Percentiles rank a stretch among this genome's conserved stretches.
Conservation (phyloP, 2,888 invertebrate species). For the Eupithecia inturbata region DNA sequence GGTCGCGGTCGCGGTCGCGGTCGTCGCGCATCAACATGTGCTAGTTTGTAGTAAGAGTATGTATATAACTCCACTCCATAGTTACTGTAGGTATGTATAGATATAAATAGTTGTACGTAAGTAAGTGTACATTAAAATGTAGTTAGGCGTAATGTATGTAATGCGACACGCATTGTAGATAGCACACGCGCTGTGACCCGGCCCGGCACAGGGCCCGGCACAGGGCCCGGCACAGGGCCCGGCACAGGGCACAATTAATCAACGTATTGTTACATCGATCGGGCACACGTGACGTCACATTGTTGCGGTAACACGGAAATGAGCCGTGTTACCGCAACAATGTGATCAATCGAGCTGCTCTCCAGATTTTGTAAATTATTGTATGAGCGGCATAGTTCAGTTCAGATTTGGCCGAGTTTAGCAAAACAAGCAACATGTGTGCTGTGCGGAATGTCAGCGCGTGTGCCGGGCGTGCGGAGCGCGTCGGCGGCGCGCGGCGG, state of each 20-base stretch:
- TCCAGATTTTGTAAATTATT: constrained; percentile 12
- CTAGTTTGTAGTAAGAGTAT: constrained; percentile 39
- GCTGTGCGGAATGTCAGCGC: not conserved
- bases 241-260: constrained; percentile 20
- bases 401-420: not conserved
- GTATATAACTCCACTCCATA: constrained; percentile 41
- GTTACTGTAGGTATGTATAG: constrained; percentile 34
- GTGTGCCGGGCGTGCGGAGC: not conserved
- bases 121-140: constrained; percentile 38
- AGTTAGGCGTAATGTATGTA: constrained; percentile 34
- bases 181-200: constrained; percentile 29
- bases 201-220: not conserved
- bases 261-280: constrained; percentile 31
- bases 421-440: not conserved
- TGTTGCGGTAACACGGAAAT: not conserved
- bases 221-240: too few relatives aligned
- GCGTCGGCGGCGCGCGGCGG: not conserved
- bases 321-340: too few relatives aligned
- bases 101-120: constrained; percentile 20
- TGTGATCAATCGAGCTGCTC: not conserved
- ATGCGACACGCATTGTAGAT: constrained; percentile 37
- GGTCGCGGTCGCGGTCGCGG: too few relatives aligned
- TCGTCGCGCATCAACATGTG: not conserved
- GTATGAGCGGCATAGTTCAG: not conserved
- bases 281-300: too few relatives aligned